Evolutionary conservation across 2,888 invertebrate genomes (phyloP), one percentile per base, ranked within the genome.

Genomic region (Euphydryas editha): DNA sequence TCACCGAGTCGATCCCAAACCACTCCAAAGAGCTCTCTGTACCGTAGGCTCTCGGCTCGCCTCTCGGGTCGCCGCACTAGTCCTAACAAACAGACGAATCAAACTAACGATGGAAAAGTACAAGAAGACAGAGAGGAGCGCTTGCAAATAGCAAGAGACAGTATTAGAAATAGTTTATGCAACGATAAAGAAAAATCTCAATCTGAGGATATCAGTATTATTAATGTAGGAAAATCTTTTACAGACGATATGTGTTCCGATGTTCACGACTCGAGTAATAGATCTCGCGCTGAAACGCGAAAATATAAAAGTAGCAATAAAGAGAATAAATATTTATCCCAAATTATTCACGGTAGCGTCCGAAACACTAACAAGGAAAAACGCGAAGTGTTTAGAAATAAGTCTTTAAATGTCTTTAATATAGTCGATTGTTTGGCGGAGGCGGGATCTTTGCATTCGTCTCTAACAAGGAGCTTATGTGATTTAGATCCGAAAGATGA

Each of bases 331-430:
- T 82, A 85, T 59, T 69, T 82, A 68, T 76, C 84, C 30, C 84
- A 83, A 70, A 72, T 82, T 30, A 75, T 84, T 61, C 81, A 85
- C 37, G 83, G 80, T 46, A 76, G 82, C 37, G 74, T 81, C 72
- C 83, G 79, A 79, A 72, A 78, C 60, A 83, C 81, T 72, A 76
- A 76, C 62, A 90, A 88, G 77, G 89, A 88, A 76, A 92, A 92
- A 72, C 81, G 92, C 78, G 92, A 92, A 82, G 92, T 92, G 20
- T 92, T 92, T 84, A 88, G 84, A 79, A 92, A 92, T 83, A 92
- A 91, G 76, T 92, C 92, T 46, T 87, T 90, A 77, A 92, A 92
- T 73, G 89, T 92, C 62, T 92, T 91, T 78, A 92, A 91, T 73
- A 82, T 92, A 76, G 92, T 90, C 10, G 92, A 92, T 76, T 91